A percentile compares a stretch with the other conserved stretches of the same genome.
Conservation (phyloP, 2,888 invertebrate genomes). For the Caenorhabditis sp. region DNA sequence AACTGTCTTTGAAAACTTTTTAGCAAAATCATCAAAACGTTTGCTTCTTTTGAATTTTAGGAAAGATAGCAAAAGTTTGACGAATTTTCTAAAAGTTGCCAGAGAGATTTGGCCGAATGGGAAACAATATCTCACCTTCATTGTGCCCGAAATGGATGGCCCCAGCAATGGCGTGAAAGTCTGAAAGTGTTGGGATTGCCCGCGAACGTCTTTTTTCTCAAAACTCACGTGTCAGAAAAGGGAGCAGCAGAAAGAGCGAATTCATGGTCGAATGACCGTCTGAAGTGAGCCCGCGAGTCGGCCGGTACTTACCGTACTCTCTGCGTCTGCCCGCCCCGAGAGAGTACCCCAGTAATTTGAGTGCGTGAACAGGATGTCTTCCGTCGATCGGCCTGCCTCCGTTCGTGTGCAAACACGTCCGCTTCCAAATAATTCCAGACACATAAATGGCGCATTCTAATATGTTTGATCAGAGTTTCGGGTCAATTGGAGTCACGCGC, state of each 20-base stretch:
- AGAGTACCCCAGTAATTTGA: conserved; percentile 12
- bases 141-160: conserved; percentile 12
- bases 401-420: conserved; percentile 39
- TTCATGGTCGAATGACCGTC: neutral
- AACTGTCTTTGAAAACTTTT: too few species aligned
- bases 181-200: neutral
- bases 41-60: too few species aligned
- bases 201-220: neutral
- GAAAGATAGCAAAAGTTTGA: too few species aligned
- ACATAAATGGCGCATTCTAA: conserved; percentile 40
- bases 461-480: conserved; percentile 44
- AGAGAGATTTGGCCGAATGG: too few species aligned
- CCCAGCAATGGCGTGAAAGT: neutral
- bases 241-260: neutral
- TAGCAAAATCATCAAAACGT: too few species aligned
- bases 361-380: conserved; percentile 13
- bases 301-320: neutral
- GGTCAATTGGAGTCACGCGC: conserved; percentile 22
- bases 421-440: conserved; percentile 18
- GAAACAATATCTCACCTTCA: conserved; percentile 2
- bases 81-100: too few species aligned
- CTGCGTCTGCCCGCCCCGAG: too few species aligned
- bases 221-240: neutral
- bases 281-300: neutral
- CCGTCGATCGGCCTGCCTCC: neutral